Conservation (phyloP, 2,888 invertebrate species). For the Spialia ferax region DNA sequence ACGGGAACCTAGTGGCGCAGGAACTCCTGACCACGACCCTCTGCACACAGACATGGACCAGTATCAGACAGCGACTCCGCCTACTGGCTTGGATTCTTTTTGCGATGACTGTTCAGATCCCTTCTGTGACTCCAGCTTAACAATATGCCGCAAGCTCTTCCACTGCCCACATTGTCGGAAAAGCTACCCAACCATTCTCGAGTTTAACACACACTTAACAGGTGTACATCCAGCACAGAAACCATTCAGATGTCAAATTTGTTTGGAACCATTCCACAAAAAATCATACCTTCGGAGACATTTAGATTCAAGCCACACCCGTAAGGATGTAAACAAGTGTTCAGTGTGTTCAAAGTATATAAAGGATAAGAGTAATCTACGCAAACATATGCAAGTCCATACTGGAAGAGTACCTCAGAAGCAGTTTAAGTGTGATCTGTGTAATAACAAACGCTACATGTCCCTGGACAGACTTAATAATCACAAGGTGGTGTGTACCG, state of each 20-base stretch:
- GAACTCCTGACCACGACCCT: conserved; percentile 76
- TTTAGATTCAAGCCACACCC: conserved; percentile 80
- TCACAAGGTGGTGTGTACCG: conserved; percentile 83
- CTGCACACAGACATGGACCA: conserved; percentile 73
- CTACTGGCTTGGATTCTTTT: conserved; percentile 77
- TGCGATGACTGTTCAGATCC: conserved; percentile 86
- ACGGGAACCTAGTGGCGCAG: conserved; percentile 75
- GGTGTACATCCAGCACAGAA: conserved; percentile 84
- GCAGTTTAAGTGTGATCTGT: conserved; percentile 84
- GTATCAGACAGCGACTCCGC: conserved; percentile 73
- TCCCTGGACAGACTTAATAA: conserved; percentile 83
- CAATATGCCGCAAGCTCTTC: conserved; percentile 80
- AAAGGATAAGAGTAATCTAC: conserved; percentile 84
- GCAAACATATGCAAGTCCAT: conserved; percentile 86
- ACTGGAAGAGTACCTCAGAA: conserved; percentile 83
- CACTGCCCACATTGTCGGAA: conserved; percentile 86
- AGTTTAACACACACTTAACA: conserved; percentile 83
- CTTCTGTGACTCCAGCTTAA: conserved; percentile 80
- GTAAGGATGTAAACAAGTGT: conserved; percentile 85
- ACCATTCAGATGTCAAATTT: conserved; percentile 84
- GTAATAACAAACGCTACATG: conserved; percentile 85
- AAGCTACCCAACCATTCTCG: conserved; percentile 83
- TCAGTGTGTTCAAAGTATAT: conserved; percentile 85
- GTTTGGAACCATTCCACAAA: conserved; percentile 83
- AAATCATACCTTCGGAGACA: conserved; percentile 83